Percentiles rank a stretch among this genome's conserved stretches.
These are phyloP conservation scores for Telmatochromis sp. DNA, from an alignment of 2,113 vertebrate species.

Conservation along the genomic window DNA sequence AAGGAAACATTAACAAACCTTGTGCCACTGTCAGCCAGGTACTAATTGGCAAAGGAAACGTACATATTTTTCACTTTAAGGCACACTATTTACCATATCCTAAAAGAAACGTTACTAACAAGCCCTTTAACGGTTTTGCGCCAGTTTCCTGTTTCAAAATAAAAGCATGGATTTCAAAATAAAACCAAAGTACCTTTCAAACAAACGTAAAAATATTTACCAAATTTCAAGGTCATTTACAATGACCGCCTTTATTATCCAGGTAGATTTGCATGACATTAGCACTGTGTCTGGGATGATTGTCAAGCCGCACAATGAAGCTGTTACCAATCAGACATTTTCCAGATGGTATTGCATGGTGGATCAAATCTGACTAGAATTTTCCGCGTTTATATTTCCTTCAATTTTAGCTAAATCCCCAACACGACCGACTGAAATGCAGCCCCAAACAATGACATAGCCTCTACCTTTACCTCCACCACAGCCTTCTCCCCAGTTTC, in stretches of 20 bases:
- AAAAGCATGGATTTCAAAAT: too few relatives aligned
- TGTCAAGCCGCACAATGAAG: not conserved
- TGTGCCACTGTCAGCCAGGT: too few relatives aligned
- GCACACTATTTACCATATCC: accelerated
- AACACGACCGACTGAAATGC: not conserved
- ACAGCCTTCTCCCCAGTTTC: not conserved
- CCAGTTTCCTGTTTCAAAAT: too few relatives aligned
- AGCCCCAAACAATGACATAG: not conserved
- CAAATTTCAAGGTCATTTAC: too few relatives aligned
- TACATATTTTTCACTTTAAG: too few relatives aligned
- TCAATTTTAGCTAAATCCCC: not conserved
- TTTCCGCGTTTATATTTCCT: accelerated
- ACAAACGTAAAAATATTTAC: too few relatives aligned
- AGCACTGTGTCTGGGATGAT: not conserved
- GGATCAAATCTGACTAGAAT: not conserved
- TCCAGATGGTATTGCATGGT: not conserved
- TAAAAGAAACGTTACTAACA: too few relatives aligned
- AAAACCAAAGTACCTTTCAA: accelerated
- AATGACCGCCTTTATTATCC: not conserved
- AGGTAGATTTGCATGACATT: not conserved
- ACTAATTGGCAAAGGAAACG: too few relatives aligned
- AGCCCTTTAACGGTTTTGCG: too few relatives aligned
- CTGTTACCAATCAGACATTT: not conserved
- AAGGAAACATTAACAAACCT: too few relatives aligned
- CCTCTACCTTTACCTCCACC: not conserved